Evolutionary conservation across 2,888 invertebrate species (phyloP).

Genomic region (Troides helena): DNA sequence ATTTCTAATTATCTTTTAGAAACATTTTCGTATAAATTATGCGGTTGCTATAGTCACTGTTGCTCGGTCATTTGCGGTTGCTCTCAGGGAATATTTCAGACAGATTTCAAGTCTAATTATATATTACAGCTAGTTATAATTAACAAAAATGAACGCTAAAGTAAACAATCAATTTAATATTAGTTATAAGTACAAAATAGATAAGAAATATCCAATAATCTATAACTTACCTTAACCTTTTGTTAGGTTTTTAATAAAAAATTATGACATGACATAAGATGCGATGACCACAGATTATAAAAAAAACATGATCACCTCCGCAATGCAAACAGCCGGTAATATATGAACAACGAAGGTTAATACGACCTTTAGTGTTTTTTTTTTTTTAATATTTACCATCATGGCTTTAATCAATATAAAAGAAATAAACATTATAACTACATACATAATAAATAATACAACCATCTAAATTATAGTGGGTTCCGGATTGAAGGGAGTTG

Average conservation of each 20-base stretch:
- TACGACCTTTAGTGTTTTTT: conserved; percentile 12
- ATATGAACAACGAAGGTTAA: conserved; percentile 7
- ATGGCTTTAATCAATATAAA: not conserved
- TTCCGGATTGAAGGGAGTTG: no score
- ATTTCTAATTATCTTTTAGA: no score
- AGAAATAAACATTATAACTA: not conserved
- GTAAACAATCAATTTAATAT: not conserved
- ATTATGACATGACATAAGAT: conserved; percentile 3
- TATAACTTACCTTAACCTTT: no score
- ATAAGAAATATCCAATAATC: no score
- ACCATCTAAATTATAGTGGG: no score
- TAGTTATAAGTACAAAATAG: not conserved
- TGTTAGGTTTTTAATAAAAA: not conserved
- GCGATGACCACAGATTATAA: conserved; percentile 5
- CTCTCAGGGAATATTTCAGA: no score
- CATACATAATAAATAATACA: no score
- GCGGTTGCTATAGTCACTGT: no score
- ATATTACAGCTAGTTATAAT: no score
- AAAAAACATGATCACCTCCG: conserved; percentile 17
- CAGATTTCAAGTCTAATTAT: no score
- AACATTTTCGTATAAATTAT: no score
- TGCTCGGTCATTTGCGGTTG: no score
- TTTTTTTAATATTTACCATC: conserved; percentile 4
- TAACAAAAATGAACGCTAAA: not conserved
- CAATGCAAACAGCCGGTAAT: conserved; percentile 4